Percentiles rank a stretch among this genome's conserved stretches.
phyloP scores from a whole-genome alignment of 35 echinoderm and acorn worm species.

The Ptychodera flava region DNA sequence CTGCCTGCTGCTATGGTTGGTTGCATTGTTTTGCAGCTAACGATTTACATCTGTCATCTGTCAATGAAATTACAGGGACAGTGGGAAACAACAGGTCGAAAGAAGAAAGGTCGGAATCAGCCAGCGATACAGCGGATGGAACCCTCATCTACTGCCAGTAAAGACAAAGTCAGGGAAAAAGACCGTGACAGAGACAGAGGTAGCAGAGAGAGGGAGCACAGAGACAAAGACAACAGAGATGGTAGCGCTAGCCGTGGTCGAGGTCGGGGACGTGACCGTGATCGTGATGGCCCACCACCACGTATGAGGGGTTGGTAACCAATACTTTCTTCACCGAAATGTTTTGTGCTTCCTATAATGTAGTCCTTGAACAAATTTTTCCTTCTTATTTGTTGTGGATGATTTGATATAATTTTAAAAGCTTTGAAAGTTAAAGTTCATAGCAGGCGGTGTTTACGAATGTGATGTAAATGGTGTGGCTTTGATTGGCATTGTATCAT shows the following conservation, averaged over 20 bases:
- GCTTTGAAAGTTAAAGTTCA: too few species aligned
- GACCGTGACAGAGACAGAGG: slow-evolving; percentile 49
- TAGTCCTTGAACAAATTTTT: too few species aligned
- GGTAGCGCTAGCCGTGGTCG: slow-evolving; percentile 18
- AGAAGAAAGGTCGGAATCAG: slow-evolving; percentile 48
- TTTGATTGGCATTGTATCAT: too few species aligned
- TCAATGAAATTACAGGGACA: slow-evolving; percentile 47
- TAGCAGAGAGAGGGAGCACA: slow-evolving; percentile 34
- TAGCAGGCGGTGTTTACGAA: too few species aligned
- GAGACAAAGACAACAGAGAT: slow-evolving; percentile 51
- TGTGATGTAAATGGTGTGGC: too few species aligned
- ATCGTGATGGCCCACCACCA: slow-evolving; percentile 73
- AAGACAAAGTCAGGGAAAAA: not conserved
- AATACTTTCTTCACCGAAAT: too few species aligned
- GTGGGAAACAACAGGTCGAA: slow-evolving; percentile 80
- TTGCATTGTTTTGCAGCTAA: too few species aligned
- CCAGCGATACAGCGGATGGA: not conserved
- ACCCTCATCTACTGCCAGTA: not conserved
- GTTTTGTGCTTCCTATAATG: too few species aligned
- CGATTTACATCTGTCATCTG: too few species aligned
- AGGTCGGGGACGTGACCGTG: slow-evolving; percentile 53
- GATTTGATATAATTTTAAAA: not conserved
- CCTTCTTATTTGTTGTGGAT: not conserved
- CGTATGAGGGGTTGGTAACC: slow-evolving; percentile 90
- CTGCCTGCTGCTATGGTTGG: too few species aligned